Percentiles rank a stretch among this genome's conserved stretches.
phyloP scores from a whole-genome alignment of 2,113 vertebrate genomes.

The Scortum barcoo region DNA sequence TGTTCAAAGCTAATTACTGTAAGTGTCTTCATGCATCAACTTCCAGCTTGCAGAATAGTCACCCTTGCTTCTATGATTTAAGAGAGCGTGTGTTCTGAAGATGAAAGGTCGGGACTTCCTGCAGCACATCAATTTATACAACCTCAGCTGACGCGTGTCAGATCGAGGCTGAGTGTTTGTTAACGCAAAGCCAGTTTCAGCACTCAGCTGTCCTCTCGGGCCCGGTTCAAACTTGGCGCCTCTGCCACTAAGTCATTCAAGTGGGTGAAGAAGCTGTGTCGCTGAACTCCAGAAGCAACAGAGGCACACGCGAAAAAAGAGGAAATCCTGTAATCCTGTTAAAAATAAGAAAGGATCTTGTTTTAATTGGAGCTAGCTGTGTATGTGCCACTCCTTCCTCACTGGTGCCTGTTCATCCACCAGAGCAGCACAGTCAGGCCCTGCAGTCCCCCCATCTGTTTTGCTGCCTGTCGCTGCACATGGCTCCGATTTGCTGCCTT shows the following conservation, averaged over 20 bases:
- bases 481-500: slow-evolving; percentile 71
- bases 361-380: slow-evolving; percentile 72
- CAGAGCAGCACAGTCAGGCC: slow-evolving; percentile 5
- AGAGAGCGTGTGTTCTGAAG: slow-evolving; percentile 33
- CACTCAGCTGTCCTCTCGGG: slow-evolving; percentile 20
- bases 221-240: slow-evolving; percentile 38
- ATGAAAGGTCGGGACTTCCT: slow-evolving; percentile 54
- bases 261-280: slow-evolving; percentile 44
- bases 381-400: slow-evolving; percentile 40
- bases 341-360: slow-evolving; percentile 61
- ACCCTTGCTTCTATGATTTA: slow-evolving; percentile 26
- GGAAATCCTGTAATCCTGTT: slow-evolving; percentile 77
- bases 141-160: slow-evolving; percentile 41
- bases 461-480: slow-evolving; percentile 57
- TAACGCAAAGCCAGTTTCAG: slow-evolving; percentile 8
- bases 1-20: slow-evolving; percentile 48
- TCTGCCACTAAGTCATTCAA: slow-evolving; percentile 35
- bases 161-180: slow-evolving; percentile 13
- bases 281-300: slow-evolving; percentile 46
- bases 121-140: slow-evolving; percentile 42
- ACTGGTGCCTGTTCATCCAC: slow-evolving; percentile 55
- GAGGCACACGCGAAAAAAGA: slow-evolving; percentile 17
- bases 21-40: slow-evolving; percentile 22
- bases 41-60: slow-evolving; percentile 23
- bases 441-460: slow-evolving; percentile 31